These are phyloP conservation scores for Reinhardtius hippoglossoides DNA, from an alignment of 2,113 vertebrate genomes.

Conservation along the genomic window DNA sequence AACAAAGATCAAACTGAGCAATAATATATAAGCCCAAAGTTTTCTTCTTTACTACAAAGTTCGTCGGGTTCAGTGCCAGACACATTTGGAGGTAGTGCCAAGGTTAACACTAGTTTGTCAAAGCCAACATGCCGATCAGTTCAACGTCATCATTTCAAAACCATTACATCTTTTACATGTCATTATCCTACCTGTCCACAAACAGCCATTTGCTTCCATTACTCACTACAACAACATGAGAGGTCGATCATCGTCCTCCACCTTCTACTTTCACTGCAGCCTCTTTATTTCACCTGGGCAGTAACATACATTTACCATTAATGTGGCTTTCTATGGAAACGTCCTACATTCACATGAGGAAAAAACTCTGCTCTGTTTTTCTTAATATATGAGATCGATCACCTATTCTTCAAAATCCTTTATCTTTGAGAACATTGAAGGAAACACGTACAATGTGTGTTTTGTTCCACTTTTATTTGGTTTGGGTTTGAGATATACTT, in stretches of 20 bases:
- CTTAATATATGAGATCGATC: too few relatives aligned
- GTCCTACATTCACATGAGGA: too few relatives aligned
- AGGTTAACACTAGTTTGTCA: background rate
- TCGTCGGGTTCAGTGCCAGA: background rate
- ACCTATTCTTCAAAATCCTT: too few relatives aligned
- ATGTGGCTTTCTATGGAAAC: background rate
- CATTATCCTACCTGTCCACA: background rate
- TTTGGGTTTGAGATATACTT: too few relatives aligned
- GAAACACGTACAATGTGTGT: too few relatives aligned
- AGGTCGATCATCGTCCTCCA: background rate
- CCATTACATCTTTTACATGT: background rate
- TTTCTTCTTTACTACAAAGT: conserved; percentile 4
- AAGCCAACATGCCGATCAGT: background rate
- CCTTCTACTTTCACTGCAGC: conserved; percentile 30
- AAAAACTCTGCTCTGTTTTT: too few relatives aligned
- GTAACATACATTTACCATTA: conserved; percentile 5
- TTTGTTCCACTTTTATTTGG: too few relatives aligned
- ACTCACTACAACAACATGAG: background rate
- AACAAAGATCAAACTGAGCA: background rate
- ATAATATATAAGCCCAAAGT: background rate
- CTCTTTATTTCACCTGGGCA: conserved; percentile 14
- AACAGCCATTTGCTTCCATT: background rate
- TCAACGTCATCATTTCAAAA: background rate
- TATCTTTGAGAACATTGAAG: too few relatives aligned
- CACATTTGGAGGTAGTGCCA: background rate